Evolutionary conservation across 2,797 vertebrate species (phyloP).

Genomic region (Gallinago solitaria): DNA sequence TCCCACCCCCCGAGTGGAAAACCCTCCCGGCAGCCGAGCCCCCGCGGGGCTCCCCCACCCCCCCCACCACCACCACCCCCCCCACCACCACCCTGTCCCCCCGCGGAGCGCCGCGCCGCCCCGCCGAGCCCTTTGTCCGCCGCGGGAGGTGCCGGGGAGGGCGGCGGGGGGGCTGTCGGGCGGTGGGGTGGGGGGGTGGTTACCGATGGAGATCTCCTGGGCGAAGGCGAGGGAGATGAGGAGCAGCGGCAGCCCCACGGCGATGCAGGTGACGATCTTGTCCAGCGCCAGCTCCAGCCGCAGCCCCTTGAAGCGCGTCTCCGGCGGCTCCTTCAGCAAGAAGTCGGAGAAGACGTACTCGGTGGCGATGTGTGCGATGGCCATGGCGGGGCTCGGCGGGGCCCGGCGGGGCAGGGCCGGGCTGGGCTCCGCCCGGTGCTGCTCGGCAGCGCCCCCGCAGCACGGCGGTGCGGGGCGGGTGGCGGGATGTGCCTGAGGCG

Average conservation of each 20-base stretch:
- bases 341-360: constrained; percentile 96
- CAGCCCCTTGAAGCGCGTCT: constrained; percentile 84
- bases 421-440: background rate
- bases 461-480: background rate
- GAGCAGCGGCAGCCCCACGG: constrained; percentile 90
- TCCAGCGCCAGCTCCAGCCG: constrained; percentile 90
- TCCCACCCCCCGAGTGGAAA: background rate
- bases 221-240: constrained; percentile 96
- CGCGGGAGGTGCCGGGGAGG: background rate
- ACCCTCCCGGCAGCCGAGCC: background rate
- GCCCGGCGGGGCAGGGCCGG: accelerated
- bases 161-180: background rate
- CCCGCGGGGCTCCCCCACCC: background rate
- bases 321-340: constrained; percentile 88
- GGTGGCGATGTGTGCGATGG: constrained; percentile 92
- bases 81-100: background rate
- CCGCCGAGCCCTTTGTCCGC: constrained; percentile 7
- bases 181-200: background rate
- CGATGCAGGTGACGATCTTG: constrained; percentile 92
- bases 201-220: constrained; percentile 93
- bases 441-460: background rate
- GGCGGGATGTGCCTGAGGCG: background rate
- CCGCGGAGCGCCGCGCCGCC: background rate
- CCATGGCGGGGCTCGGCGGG: constrained; percentile 74
- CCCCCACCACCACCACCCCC: background rate